Percentiles rank a stretch among this genome's conserved stretches.
These are phyloP conservation scores for Zhengitettix transpicula DNA, from an alignment of 2,888 invertebrate genomes.

Conservation along the genomic window DNA sequence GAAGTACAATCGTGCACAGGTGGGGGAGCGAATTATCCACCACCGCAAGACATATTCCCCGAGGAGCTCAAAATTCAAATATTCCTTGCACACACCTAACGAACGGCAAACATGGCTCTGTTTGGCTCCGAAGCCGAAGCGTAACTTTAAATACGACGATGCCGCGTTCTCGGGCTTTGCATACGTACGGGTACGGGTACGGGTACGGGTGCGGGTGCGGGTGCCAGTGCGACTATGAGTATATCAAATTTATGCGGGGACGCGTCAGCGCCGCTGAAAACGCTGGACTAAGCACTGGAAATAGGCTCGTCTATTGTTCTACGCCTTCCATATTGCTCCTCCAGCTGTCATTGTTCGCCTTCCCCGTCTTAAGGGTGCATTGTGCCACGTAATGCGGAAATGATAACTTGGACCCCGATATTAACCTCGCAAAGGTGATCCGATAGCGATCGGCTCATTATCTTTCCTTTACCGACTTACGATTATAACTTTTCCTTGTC, in stretches of 20 bases:
- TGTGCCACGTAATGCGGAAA: background rate
- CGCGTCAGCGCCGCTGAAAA: too few species aligned
- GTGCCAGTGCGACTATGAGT: too few species aligned
- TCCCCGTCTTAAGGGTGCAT: background rate
- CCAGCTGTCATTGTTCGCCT: background rate
- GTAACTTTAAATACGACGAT: background rate
- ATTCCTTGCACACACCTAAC: background rate
- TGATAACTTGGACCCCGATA: background rate
- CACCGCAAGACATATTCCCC: conserved; percentile 5
- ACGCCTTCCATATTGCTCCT: background rate
- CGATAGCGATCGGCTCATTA: too few species aligned
- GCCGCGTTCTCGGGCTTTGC: background rate
- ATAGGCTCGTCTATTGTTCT: too few species aligned
- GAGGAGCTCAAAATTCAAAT: background rate
- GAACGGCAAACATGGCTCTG: background rate
- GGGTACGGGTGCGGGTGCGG: too few species aligned
- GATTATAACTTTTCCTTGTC: too few species aligned
- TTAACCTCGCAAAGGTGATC: too few species aligned
- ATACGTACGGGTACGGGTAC: too few species aligned
- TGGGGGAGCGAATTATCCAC: conserved; percentile 14
- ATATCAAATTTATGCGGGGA: too few species aligned
- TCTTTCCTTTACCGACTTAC: too few species aligned
- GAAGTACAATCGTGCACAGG: background rate
- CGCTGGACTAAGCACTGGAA: too few species aligned
- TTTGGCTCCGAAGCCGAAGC: background rate